These are phyloP conservation scores for Trematomus bernacchii DNA, from an alignment of 2,797 vertebrate species.

Conservation along the genomic window DNA sequence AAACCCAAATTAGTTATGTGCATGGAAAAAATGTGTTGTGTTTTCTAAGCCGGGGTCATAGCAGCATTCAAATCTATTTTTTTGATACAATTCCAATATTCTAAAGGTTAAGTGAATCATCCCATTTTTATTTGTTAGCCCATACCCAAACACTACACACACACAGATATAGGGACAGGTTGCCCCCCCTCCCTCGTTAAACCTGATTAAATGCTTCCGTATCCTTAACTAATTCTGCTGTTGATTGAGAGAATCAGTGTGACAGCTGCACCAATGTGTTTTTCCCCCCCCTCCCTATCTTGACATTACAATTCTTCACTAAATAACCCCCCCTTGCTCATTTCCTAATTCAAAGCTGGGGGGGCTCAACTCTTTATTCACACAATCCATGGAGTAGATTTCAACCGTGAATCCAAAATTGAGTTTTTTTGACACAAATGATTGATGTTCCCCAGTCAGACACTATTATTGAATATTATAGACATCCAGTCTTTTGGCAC, in stretches of 20 bases:
- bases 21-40: too few relatives aligned
- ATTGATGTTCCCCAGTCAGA: slow-evolving; percentile 46
- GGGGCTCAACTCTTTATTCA: slow-evolving; percentile 44
- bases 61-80: too few relatives aligned
- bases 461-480: slow-evolving; percentile 53
- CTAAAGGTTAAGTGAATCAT: background rate
- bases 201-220: slow-evolving; percentile 69
- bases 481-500: slow-evolving; percentile 11
- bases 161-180: slow-evolving; percentile 34
- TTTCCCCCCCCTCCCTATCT: slow-evolving; percentile 17
- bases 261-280: slow-evolving; percentile 53
- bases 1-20: too few relatives aligned
- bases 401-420: slow-evolving; percentile 48
- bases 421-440: slow-evolving; percentile 43
- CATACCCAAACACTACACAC: slow-evolving; percentile 5
- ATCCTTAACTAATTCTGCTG: slow-evolving; percentile 56
- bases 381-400: slow-evolving; percentile 5
- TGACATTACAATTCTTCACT: background rate
- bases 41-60: too few relatives aligned
- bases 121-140: slow-evolving; percentile 7
- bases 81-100: background rate
- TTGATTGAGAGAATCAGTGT: slow-evolving; percentile 61
- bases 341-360: slow-evolving; percentile 26
- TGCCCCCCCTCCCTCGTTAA: slow-evolving; percentile 29
- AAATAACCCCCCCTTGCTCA: slow-evolving; percentile 18